Conservation (phyloP, 2,888 invertebrate genomes). For the Pterobdella sp. region DNA sequence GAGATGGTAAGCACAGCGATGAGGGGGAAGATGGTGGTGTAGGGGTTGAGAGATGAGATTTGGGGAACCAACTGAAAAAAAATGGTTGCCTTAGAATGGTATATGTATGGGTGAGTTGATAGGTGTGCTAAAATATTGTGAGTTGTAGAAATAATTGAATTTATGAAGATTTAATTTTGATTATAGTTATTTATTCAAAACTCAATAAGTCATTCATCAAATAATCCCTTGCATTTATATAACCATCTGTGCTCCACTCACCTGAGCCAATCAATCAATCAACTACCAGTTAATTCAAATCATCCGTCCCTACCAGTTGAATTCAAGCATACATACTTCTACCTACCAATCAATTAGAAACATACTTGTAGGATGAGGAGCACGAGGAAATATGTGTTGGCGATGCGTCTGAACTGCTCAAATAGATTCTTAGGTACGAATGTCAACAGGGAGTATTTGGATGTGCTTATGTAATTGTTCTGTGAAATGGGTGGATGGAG, state of each 20-base stretch:
- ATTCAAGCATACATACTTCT: background rate
- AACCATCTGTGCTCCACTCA: background rate
- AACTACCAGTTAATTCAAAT: background rate
- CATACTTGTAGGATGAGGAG: constrained; percentile 80
- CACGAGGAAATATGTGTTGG: constrained; percentile 97
- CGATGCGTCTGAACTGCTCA: constrained; percentile 97
- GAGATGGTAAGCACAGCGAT: constrained; percentile 87
- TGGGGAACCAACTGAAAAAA: constrained; percentile 71
- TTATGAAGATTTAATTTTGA: background rate
- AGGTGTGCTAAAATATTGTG: too few relatives aligned
- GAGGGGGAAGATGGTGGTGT: constrained; percentile 91
- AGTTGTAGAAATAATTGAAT: background rate
- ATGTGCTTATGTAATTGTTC: constrained; percentile 98
- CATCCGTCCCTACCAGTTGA: background rate
- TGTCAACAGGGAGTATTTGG: constrained; percentile 91
- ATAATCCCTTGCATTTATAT: background rate
- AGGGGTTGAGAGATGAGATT: constrained; percentile 90
- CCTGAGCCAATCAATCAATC: background rate
- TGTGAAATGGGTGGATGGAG: constrained; percentile 52
- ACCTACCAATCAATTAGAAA: background rate
- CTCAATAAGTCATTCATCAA: background rate
- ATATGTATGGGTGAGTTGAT: too few relatives aligned
- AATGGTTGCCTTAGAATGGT: too few relatives aligned
- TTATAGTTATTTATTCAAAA: background rate
- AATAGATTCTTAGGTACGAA: constrained; percentile 96